Percentiles rank a stretch among this genome's conserved stretches.
Evolutionary conservation across 2,113 vertebrate species (phyloP).

Genomic region (Herpailurus yagouaroundi): DNA sequence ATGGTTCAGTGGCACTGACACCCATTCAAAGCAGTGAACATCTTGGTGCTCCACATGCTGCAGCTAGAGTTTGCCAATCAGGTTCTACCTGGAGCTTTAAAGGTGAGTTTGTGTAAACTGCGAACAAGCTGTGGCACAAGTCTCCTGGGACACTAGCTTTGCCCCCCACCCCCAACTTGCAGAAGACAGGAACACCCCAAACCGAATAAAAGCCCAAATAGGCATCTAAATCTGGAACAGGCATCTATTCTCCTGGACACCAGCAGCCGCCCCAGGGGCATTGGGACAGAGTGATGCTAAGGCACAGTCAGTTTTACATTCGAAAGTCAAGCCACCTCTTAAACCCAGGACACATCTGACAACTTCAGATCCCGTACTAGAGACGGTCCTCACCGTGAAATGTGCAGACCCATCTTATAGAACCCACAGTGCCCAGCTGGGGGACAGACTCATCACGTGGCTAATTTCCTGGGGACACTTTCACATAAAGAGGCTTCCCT

Average conservation of each 20-base stretch:
- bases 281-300: slow-evolving; percentile 70
- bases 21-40: background rate
- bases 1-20: background rate
- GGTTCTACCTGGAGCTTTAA: slow-evolving; percentile 2
- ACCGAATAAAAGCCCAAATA: slow-evolving; percentile 41
- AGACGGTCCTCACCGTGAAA: background rate
- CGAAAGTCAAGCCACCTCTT: slow-evolving; percentile 58
- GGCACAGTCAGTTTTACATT: slow-evolving; percentile 82
- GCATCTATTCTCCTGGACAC: slow-evolving; percentile 48
- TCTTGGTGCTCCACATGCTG: background rate
- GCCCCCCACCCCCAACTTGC: background rate
- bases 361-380: background rate
- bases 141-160: slow-evolving; percentile 42
- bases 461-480: background rate
- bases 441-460: background rate
- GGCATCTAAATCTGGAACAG: slow-evolving; percentile 55
- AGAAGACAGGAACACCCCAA: slow-evolving; percentile 57
- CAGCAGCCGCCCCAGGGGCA: slow-evolving; percentile 53
- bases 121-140: slow-evolving; percentile 32
- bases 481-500: background rate
- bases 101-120: background rate
- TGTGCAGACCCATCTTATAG: background rate
- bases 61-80: background rate
- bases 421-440: background rate
- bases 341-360: background rate